phyloP scores from a whole-genome alignment of 2,888 invertebrate species.

The Mesochorus sp. region DNA sequence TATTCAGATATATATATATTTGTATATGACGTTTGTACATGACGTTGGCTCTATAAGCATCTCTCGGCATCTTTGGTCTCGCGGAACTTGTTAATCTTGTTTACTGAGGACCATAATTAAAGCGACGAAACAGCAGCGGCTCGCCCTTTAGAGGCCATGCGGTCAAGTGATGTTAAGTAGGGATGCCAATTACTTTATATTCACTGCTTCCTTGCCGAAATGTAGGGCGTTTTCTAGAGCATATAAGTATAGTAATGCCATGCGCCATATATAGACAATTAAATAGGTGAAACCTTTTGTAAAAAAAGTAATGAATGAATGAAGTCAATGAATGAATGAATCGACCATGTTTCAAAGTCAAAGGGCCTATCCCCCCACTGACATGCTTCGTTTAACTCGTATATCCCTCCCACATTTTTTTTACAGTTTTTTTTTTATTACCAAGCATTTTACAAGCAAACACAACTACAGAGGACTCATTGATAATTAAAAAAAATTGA shows the following conservation, averaged over 20 bases:
- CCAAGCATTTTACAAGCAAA: no score
- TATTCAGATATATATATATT: slow-evolving; percentile 1
- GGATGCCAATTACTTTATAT: slow-evolving; percentile 72
- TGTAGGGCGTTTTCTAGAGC: slow-evolving; percentile 60
- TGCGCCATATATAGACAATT: slow-evolving; percentile 4
- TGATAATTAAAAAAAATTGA: no score
- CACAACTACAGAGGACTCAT: no score
- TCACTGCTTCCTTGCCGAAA: slow-evolving; percentile 73
- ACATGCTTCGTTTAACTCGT: not conserved
- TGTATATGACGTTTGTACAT: slow-evolving; percentile 4
- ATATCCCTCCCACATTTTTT: no score
- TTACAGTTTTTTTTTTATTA: no score
- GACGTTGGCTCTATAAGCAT: slow-evolving; percentile 7
- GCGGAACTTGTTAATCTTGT: slow-evolving; percentile 64
- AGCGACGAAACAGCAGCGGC: slow-evolving; percentile 68
- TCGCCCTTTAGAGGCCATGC: slow-evolving; percentile 65
- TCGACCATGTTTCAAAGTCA: slow-evolving; percentile 43
- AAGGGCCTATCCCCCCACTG: slow-evolving; percentile 10
- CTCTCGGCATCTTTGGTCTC: slow-evolving; percentile 58
- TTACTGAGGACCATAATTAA: slow-evolving; percentile 69
- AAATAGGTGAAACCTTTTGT: slow-evolving; percentile 52
- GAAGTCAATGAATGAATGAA: no score
- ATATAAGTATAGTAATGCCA: no score
- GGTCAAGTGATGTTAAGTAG: slow-evolving; percentile 75
- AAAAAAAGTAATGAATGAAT: slow-evolving; percentile 39